A percentile compares a stretch with the other conserved stretches of the same genome.
phyloP scores from a whole-genome alignment of 1,140 invertebrate species.

The Pseudomyrmex pallidus region DNA sequence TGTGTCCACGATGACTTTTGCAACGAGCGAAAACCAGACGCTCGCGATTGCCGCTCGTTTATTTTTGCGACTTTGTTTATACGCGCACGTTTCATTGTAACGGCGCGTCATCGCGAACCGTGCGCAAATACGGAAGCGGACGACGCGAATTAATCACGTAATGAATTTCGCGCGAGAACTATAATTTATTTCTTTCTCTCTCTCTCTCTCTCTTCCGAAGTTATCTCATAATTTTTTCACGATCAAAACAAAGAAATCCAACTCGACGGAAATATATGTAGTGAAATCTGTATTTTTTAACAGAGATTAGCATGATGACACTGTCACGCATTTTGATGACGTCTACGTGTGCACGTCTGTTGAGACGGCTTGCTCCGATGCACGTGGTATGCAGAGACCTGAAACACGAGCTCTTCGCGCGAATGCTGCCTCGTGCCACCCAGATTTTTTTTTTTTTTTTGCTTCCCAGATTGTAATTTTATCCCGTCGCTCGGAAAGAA shows the following conservation, averaged over 20 bases:
- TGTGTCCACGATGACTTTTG: background rate
- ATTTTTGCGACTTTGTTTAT: slow-evolving; percentile 28
- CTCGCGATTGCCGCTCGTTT: slow-evolving; percentile 30
- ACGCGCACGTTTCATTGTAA: slow-evolving; percentile 36
- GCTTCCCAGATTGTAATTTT: slow-evolving; percentile 47
- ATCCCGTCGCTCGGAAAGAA: background rate
- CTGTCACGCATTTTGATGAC: background rate
- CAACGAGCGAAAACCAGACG: background rate
- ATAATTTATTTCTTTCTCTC: no score
- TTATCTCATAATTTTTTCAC: background rate
- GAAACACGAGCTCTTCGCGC: slow-evolving; percentile 40
- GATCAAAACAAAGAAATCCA: background rate
- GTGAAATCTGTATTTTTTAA: background rate
- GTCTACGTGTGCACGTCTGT: slow-evolving; percentile 17
- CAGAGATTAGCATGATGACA: background rate
- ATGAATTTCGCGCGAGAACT: slow-evolving; percentile 13
- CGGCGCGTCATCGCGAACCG: background rate
- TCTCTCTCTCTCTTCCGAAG: background rate
- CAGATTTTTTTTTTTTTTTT: slow-evolving; percentile 45
- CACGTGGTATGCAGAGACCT: slow-evolving; percentile 30
- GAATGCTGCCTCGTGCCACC: slow-evolving; percentile 33
- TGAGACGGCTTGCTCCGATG: slow-evolving; percentile 36
- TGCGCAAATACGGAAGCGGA: slow-evolving; percentile 43
- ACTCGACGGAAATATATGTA: slow-evolving; percentile 1
- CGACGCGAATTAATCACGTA: slow-evolving; percentile 48